Percentiles rank a stretch among this genome's conserved stretches.
Conservation (phyloP, 2,797 vertebrate genomes). For the Onychomys leucogaster region DNA sequence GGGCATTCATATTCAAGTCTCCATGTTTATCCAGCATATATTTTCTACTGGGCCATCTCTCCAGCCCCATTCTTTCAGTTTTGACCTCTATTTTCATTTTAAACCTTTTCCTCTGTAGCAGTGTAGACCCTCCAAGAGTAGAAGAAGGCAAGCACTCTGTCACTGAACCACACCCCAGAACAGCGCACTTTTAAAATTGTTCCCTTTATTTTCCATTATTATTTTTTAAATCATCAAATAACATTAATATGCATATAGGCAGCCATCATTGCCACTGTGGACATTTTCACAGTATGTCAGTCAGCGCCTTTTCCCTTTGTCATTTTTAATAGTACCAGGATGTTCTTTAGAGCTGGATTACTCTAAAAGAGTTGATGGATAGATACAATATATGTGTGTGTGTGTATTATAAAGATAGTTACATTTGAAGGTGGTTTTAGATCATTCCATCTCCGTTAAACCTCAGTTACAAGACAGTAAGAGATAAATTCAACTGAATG, state of each 20-base stretch:
- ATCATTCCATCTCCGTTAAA: not conserved
- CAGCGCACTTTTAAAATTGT: not conserved
- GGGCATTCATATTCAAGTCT: not conserved
- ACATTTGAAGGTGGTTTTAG: slow-evolving; percentile 35
- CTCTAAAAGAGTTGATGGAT: not conserved
- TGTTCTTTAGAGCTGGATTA: not conserved
- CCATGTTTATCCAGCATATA: not conserved
- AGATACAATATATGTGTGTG: not conserved
- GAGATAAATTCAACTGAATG: not conserved
- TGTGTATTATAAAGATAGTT: not conserved
- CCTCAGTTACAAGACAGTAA: not conserved
- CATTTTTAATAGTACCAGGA: not conserved
- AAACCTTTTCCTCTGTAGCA: not conserved
- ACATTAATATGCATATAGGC: not conserved
- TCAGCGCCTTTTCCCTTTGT: slow-evolving; percentile 11
- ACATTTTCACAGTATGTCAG: slow-evolving; percentile 1
- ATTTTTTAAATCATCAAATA: not conserved
- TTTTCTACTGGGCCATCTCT: not conserved
- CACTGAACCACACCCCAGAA: too few species aligned
- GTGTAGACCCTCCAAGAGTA: not conserved
- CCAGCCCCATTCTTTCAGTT: not conserved
- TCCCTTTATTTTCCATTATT: not conserved
- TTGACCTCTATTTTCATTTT: not conserved
- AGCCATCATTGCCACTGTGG: not conserved
- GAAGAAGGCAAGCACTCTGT: not conserved